Conservation (phyloP, 2,113 vertebrate species). For the Patagioenas fasciata region DNA sequence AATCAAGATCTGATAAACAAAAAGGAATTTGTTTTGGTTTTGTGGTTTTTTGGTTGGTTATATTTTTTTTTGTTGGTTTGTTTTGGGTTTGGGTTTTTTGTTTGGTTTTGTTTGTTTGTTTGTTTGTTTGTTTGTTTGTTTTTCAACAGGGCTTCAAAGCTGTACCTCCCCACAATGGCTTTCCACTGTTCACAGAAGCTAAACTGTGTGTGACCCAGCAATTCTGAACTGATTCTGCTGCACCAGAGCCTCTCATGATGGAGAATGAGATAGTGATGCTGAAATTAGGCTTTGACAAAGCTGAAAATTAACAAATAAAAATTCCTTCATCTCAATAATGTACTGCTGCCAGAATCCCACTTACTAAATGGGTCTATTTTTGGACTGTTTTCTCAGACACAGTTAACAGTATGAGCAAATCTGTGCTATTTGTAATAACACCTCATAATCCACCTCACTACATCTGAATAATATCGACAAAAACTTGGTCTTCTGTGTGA, state of each 20-base stretch:
- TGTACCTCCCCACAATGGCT: background rate
- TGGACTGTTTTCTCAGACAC: background rate
- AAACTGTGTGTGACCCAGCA: background rate
- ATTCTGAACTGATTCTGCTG: background rate
- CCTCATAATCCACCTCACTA: background rate
- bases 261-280: background rate
- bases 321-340: background rate
- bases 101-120: background rate
- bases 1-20: background rate
- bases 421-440: background rate
- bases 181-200: background rate
- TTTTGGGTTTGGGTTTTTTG: background rate
- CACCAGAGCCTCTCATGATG: rapidly evolving
- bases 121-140: background rate
- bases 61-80: background rate
- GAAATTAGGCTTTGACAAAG: background rate
- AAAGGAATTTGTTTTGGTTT: background rate
- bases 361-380: background rate
- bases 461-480: background rate
- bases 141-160: background rate
- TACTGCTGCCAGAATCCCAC: background rate
- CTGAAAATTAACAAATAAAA: background rate
- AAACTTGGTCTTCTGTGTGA: background rate
- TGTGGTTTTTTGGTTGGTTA: too few species aligned
- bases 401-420: background rate